Evolutionary conservation across 2,797 vertebrate species (phyloP), one percentile per base, ranked within the genome.

Genomic region (Malurus splendens): DNA sequence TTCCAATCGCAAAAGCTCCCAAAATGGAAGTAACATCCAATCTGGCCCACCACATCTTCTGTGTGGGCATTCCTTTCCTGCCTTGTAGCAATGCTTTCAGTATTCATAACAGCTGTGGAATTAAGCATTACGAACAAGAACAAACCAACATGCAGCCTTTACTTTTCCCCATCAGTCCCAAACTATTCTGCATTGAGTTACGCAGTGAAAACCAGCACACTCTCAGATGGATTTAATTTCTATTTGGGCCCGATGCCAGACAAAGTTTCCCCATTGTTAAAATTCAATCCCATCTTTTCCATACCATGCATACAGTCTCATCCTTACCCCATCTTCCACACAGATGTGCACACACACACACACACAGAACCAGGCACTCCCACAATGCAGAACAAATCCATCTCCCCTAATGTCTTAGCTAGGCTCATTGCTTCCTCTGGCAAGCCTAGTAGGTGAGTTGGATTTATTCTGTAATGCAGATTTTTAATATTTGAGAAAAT

Each of bases 181-280:
- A 77, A 81, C 38, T 72, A 82, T 51, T 83, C 44, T 62, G 70
- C 77, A 60, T 74, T 90, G 62, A 76, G 84, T 95, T 95, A 94
- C 93, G 95, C 91, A 94, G 93, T 82, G 89, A 85, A 93, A 95
- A 93, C 60, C 60, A 79, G 65, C 54, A 51, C 30, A 73, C 44
- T 66, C 73, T 90, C 90, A 86, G 75, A 89, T 79, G 84, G 86
- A 76, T 84, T 94, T 85, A 62, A 95, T 96, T 96, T 94, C 87
- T 84, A 0, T 75, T 80, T 89, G 79, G 87, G 82, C 77, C 57
- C 41, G 28, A 18, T 44, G 74, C 92, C 90, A 96, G 76, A 61
- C 6, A 54, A 81, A 90, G 70, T 45, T 87, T 87, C 60, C 68
- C 67, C 82, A 89, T 66, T 93, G 90, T 93, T 89, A 52, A 93